Base-by-base conservation (phyloP, 1,140 invertebrate species). In the Anoplolepis gracilipes region DNA sequence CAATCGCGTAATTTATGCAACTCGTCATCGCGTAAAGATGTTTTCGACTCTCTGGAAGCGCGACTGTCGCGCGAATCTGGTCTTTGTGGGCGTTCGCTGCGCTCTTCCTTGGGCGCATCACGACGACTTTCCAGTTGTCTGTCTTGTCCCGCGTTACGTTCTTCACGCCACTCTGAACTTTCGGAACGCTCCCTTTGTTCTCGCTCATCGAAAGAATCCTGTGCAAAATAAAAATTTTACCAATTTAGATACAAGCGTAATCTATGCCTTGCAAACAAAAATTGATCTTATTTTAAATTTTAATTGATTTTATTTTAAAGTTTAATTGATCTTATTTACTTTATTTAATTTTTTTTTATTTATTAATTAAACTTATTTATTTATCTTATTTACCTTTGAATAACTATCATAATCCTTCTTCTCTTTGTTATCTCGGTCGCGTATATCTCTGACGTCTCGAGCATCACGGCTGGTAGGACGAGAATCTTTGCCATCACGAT, bases 51-150 rank as follows among this genome's bases (percentile, higher is more conserved):
- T 46, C 96, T 92, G 1, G 96, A 96, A 1, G 95, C 92, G 39
- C 95, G 93, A 86, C 95, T 95, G 85, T 96, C 96, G 16, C 96
- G 95, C 62, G 96, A 96, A 88, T 97, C 96, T 1, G 96, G 96
- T 82, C 96, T 93, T n/a, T 96, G 95, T 0, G 96, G 96, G 10
- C 96, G 94, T 69, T 96, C 96, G 46, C 92, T 93, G 5, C 94
- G 93, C 19, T 84, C 81, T 28, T 84, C 81, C 6, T 76, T 84
- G 7, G 72, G 53, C 7, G 82, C 85, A 5, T 86, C 62, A 3
- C 91, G 91, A 10, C 92, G 92, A 73, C 91, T 85, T 22, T 93
- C 92, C 10, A 86, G 85, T 10, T 87, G 89, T 28, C 90, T 81
- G 0, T 89, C 90, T 28, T 87, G 89, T 30, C 53, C 65, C 11